Evolutionary conservation across 2,797 vertebrate genomes (phyloP).

Genomic region (Nyctibius grandis): DNA sequence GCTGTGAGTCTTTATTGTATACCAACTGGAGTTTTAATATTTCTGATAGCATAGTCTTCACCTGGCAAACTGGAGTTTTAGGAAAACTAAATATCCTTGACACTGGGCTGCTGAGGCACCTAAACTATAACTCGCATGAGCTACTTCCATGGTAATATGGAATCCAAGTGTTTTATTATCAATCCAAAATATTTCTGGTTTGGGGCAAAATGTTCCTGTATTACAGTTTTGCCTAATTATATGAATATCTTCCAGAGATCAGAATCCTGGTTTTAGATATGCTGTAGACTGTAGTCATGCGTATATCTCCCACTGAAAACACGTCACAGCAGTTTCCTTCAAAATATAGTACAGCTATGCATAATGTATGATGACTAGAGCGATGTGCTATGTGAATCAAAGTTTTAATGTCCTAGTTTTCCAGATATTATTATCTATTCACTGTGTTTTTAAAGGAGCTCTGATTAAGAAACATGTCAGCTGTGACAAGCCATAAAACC

Average conservation of each 20-base stretch:
- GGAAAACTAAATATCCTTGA: background rate
- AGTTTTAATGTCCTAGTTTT: constrained; percentile 59
- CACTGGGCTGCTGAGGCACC: background rate
- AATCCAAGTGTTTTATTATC: background rate
- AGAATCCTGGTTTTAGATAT: background rate
- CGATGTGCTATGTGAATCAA: constrained; percentile 19
- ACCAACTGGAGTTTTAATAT: background rate
- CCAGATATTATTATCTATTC: constrained; percentile 43
- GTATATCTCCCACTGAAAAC: constrained; percentile 16
- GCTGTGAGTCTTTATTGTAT: background rate
- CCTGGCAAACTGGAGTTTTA: background rate
- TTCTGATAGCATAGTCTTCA: background rate
- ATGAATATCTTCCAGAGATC: background rate
- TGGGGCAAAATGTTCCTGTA: background rate
- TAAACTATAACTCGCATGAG: background rate
- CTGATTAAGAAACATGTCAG: constrained; percentile 33
- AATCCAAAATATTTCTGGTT: background rate
- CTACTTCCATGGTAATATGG: background rate
- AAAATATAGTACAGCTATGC: constrained; percentile 40
- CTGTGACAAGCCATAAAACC: constrained; percentile 1
- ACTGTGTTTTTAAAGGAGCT: constrained; percentile 1
- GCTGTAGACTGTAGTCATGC: background rate
- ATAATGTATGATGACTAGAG: constrained; percentile 35
- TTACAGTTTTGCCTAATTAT: background rate
- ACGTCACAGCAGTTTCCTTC: constrained; percentile 29